A percentile compares a stretch with the other conserved stretches of the same genome.
These are phyloP conservation scores for Glossophaga mutica DNA, from an alignment of 2,797 vertebrate species.

Conservation along the genomic window DNA sequence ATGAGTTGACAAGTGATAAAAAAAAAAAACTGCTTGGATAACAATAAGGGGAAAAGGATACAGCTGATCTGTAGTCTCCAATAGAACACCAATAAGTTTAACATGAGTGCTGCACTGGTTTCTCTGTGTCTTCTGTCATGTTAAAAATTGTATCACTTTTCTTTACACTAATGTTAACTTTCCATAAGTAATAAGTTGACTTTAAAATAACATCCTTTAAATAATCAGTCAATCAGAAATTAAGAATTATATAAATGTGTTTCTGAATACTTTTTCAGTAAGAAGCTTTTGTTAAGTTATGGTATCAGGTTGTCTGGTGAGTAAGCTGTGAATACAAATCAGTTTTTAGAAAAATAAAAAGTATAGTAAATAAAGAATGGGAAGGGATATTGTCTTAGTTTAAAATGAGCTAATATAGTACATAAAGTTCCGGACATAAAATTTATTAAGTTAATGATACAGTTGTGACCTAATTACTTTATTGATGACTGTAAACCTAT, in stretches of 20 bases:
- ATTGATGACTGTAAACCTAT: not conserved
- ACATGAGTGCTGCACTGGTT: not conserved
- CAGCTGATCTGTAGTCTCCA: not conserved
- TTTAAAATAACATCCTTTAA: not conserved
- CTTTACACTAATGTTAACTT: not conserved
- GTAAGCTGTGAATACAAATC: not conserved
- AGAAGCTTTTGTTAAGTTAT: not conserved
- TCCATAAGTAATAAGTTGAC: not conserved
- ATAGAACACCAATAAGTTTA: no score
- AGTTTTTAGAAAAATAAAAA: not conserved
- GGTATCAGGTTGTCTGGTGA: not conserved
- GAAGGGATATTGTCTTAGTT: not conserved
- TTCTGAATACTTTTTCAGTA: not conserved
- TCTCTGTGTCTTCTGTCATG: not conserved
- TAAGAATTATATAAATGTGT: not conserved
- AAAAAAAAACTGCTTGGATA: not conserved
- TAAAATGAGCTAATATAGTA: not conserved
- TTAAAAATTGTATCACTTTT: not conserved
- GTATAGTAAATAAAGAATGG: not conserved
- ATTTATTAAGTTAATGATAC: not conserved
- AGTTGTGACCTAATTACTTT: not conserved
- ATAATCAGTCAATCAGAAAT: not conserved
- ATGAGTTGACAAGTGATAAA: not conserved
- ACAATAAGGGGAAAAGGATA: not conserved
- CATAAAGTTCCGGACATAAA: not conserved